Percentiles rank a stretch among this genome's conserved stretches.
Evolutionary conservation across 2,797 vertebrate genomes (phyloP).

Genomic region (Amphiprion clarkii): DNA sequence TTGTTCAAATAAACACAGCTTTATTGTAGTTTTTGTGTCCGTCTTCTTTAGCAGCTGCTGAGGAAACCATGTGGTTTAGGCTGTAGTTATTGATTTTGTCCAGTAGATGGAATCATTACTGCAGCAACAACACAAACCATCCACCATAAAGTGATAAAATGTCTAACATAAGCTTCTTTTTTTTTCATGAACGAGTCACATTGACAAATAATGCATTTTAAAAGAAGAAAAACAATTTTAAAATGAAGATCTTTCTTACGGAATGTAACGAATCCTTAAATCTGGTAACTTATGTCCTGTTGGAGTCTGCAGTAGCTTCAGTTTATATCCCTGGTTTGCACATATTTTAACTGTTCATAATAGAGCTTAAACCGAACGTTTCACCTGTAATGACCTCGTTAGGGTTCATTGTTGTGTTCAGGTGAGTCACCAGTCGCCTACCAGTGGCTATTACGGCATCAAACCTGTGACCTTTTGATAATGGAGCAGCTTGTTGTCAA

Average conservation of each 20-base stretch:
- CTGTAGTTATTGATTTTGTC: constrained; percentile 11
- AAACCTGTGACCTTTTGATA: constrained; percentile 36
- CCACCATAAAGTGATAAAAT: neutral
- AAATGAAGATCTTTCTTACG: neutral
- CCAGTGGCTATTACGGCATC: neutral
- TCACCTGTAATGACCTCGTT: neutral
- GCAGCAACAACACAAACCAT: neutral
- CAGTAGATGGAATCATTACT: constrained; percentile 63
- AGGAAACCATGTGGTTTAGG: too few relatives aligned
- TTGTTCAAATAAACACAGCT: constrained; percentile 78
- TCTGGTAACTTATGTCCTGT: neutral
- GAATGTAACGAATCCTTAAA: neutral
- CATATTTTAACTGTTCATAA: constrained; percentile 16
- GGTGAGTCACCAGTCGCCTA: neutral
- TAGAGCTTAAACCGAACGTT: constrained; percentile 1
- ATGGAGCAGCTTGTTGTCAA: neutral
- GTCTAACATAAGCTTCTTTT: neutral
- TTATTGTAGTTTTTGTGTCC: constrained; percentile 13
- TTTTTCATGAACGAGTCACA: neutral
- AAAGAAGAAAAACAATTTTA: neutral
- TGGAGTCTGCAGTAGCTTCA: neutral
- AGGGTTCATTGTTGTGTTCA: neutral
- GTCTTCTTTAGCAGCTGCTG: neutral
- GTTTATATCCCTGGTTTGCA: constrained; percentile 6
- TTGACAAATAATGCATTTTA: neutral